phyloP scores from a whole-genome alignment of 1,140 invertebrate genomes.

The Acromyrmex heyeri region DNA sequence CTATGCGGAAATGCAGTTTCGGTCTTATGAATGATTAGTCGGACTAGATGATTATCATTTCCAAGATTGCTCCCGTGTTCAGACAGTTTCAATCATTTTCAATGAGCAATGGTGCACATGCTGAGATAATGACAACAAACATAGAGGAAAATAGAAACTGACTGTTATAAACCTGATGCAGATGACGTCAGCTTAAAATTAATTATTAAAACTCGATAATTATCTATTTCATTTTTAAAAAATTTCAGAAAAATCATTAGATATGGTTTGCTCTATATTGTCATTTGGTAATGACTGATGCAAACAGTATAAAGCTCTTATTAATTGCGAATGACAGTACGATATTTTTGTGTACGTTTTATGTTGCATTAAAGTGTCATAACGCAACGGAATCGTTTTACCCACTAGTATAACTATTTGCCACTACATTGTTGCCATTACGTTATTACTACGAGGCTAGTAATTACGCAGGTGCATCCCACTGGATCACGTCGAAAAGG shows the following conservation, averaged over 20 bases:
- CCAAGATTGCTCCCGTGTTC: conserved; percentile 42
- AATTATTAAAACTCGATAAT: conserved; percentile 25
- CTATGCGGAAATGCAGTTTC: conserved; percentile 36
- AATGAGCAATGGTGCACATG: conserved; percentile 26
- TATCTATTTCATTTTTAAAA: neutral
- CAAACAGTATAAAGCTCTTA: neutral
- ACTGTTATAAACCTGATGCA: neutral
- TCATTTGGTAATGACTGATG: neutral
- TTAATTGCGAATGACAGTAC: neutral
- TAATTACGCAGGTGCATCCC: conserved; percentile 57
- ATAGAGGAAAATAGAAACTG: conserved; percentile 37
- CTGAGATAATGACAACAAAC: conserved; percentile 50
- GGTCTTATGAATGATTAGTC: conserved; percentile 25
- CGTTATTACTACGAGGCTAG: conserved; percentile 54
- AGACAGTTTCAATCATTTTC: conserved; percentile 51
- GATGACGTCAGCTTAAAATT: conserved; percentile 27
- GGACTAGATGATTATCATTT: conserved; percentile 47
- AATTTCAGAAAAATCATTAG: neutral
- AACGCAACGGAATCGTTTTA: neutral
- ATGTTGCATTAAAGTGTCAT: neutral
- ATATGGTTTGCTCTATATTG: neutral
- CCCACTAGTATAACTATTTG: conserved; percentile 27
- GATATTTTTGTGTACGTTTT: neutral
- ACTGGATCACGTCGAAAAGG: conserved; percentile 52
- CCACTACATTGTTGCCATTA: conserved; percentile 49